Conservation (phyloP, 2,888 invertebrate genomes). For the Spodoptera littoralis region DNA sequence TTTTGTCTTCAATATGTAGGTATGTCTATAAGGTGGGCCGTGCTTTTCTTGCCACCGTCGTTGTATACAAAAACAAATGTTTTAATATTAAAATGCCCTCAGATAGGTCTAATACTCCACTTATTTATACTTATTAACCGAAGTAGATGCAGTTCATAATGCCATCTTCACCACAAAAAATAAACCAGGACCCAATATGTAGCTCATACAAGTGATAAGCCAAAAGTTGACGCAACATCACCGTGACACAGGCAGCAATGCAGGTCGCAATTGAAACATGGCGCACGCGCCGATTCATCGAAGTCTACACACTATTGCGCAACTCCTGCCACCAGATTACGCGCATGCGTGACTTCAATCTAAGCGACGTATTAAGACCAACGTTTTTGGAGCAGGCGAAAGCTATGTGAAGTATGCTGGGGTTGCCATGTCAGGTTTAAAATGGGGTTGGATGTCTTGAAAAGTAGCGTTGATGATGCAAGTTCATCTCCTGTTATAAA, state of each 20-base stretch:
- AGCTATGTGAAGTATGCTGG: conserved; percentile 34
- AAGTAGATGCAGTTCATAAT: too few relatives aligned
- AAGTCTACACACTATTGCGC: conserved; percentile 67
- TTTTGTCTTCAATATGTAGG: too few relatives aligned
- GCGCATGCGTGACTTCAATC: conserved; percentile 63
- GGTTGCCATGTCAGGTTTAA: conserved; percentile 4
- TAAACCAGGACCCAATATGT: conserved; percentile 11
- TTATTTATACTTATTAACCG: too few relatives aligned
- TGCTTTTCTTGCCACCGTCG: too few relatives aligned
- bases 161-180: background rate
- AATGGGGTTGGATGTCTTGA: background rate
- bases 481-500: conserved; percentile 7
- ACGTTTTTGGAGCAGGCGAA: conserved; percentile 42
- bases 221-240: conserved; percentile 65
- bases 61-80: too few relatives aligned
- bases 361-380: conserved; percentile 51
- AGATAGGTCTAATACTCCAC: too few relatives aligned
- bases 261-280: conserved; percentile 79
- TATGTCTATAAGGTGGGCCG: too few relatives aligned
- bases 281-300: conserved; percentile 67
- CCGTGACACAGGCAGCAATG: conserved; percentile 72
- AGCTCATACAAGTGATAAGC: conserved; percentile 39
- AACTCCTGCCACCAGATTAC: conserved; percentile 67
- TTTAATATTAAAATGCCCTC: too few relatives aligned
- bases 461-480: background rate